Percentiles rank a stretch among this genome's conserved stretches.
Conservation (phyloP, 2,113 vertebrate species). For the Haplochromis vanheusdeni region DNA sequence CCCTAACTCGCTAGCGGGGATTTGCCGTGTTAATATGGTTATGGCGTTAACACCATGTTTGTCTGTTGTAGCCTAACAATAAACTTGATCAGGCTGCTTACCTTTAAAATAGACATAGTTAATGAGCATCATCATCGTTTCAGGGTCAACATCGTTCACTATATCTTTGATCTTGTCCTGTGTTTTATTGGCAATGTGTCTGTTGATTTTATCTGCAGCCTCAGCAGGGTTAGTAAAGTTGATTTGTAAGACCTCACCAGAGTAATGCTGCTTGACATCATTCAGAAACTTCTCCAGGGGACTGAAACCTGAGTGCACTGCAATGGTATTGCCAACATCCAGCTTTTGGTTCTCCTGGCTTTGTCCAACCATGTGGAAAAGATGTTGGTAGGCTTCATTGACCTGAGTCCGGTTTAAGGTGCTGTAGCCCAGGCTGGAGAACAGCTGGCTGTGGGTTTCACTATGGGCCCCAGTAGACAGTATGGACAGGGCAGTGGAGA, state of each 20-base stretch:
- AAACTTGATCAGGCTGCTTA: background rate
- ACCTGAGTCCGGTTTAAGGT: background rate
- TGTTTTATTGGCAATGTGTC: constrained; percentile 61
- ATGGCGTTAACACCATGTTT: background rate
- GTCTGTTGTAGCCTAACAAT: background rate
- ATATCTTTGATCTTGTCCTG: constrained; percentile 66
- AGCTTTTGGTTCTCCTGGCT: constrained; percentile 49
- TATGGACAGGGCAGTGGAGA: constrained; percentile 61
- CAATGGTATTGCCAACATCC: constrained; percentile 57
- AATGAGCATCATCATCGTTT: constrained; percentile 69
- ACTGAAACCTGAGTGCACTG: constrained; percentile 37
- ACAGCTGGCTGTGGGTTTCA: constrained; percentile 58
- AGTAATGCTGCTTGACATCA: constrained; percentile 39
- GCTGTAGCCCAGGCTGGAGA: constrained; percentile 65
- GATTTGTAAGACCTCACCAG: constrained; percentile 55
- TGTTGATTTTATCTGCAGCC: constrained; percentile 66
- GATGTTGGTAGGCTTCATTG: constrained; percentile 52
- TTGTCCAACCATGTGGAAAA: constrained; percentile 54
- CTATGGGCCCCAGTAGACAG: constrained; percentile 48
- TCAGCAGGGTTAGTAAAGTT: constrained; percentile 67
- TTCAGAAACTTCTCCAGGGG: constrained; percentile 40
- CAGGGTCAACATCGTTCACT: constrained; percentile 63
- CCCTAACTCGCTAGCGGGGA: too few relatives aligned
- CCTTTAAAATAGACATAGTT: constrained; percentile 75
- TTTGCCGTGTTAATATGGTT: too few relatives aligned